Conservation (phyloP, 2,888 invertebrate genomes). For the Automeris io region DNA sequence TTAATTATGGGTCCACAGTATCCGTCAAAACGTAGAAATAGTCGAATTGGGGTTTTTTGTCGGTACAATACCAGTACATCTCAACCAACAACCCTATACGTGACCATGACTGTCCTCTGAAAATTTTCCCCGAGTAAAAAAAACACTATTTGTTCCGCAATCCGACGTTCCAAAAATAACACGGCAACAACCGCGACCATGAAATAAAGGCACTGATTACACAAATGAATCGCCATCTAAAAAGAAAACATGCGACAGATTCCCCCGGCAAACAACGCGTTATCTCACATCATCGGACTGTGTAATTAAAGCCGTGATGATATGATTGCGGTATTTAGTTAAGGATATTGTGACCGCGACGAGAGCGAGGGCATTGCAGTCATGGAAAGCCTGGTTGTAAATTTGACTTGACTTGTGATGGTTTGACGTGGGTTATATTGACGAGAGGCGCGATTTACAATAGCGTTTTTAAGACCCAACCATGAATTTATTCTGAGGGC, state of each 20-base stretch:
- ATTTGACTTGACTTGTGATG: constrained; percentile 36
- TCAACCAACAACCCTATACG: too few relatives aligned
- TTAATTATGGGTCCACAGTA: too few relatives aligned
- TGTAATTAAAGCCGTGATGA: constrained; percentile 44
- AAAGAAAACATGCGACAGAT: constrained; percentile 15
- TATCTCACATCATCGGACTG: constrained; percentile 52
- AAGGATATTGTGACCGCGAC: constrained; percentile 65
- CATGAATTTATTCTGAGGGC: too few relatives aligned
- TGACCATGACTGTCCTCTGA: too few relatives aligned
- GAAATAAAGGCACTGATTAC: constrained; percentile 4
- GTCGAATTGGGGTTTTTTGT: too few relatives aligned
- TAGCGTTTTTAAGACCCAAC: too few relatives aligned
- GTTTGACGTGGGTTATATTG: constrained; percentile 15
- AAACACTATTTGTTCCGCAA: neutral
- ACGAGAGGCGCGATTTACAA: constrained; percentile 17
- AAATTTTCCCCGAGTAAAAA: too few relatives aligned
- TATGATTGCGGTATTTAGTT: constrained; percentile 58
- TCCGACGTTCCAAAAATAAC: neutral
- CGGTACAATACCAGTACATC: too few relatives aligned
- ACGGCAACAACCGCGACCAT: neutral
- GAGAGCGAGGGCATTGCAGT: constrained; percentile 36
- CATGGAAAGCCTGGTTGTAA: constrained; percentile 49
- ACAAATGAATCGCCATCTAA: constrained; percentile 7
- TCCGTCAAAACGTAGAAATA: too few relatives aligned
- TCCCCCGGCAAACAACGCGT: constrained; percentile 17